Evolutionary conservation across 2,113 vertebrate species (phyloP).

Genomic region (Amphilophus citrinellus): DNA sequence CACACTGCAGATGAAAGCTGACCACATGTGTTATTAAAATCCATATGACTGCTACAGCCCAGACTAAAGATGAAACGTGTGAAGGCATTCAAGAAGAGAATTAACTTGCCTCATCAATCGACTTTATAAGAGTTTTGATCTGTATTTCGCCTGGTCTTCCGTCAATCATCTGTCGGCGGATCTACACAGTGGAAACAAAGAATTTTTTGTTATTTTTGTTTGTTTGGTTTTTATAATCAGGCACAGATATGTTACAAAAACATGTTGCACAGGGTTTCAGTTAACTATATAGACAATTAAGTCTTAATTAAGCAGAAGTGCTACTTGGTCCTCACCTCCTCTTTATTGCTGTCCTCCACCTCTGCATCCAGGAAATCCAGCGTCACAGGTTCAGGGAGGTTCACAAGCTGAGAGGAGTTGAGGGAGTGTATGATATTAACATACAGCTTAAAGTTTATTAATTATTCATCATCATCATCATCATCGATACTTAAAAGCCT

Average conservation of each 20-base stretch:
- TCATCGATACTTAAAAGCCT: not conserved
- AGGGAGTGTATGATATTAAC: not conserved
- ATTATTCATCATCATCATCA: not conserved
- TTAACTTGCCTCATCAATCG: conserved; percentile 89
- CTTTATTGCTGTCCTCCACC: conserved; percentile 94
- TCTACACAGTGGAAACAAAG: conserved; percentile 78
- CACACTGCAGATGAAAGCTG: not conserved
- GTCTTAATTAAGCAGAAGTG: not conserved
- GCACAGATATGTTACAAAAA: not conserved
- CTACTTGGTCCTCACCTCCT: conserved; percentile 84
- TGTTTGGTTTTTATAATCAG: not conserved
- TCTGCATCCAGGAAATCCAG: conserved; percentile 98
- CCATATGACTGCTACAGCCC: not conserved
- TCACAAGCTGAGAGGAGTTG: conserved; percentile 83
- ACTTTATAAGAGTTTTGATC: conserved; percentile 92
- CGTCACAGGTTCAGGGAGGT: conserved; percentile 94
- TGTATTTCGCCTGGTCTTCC: conserved; percentile 89
- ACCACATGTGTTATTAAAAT: conserved; percentile 6
- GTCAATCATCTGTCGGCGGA: conserved; percentile 96
- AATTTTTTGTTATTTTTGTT: not conserved
- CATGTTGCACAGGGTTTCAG: not conserved
- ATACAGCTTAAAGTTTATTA: not conserved
- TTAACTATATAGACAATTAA: not conserved
- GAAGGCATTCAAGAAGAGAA: not conserved
- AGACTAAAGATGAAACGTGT: not conserved